These are phyloP conservation scores for Oscheius sp. DNA, from an alignment of 1,140 invertebrate species.

Conservation along the genomic window DNA sequence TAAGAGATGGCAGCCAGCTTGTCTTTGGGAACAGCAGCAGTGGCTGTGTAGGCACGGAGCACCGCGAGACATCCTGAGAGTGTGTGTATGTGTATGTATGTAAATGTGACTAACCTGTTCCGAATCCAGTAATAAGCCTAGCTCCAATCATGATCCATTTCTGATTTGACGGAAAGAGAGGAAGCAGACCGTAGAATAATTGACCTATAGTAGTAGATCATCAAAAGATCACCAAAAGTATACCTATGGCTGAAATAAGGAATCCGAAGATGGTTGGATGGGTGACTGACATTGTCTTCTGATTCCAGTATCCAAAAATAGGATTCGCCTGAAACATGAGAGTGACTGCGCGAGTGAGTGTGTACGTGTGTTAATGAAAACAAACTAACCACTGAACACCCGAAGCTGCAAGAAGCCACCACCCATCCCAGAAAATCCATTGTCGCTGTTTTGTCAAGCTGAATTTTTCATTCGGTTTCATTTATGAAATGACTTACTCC, in stretches of 20 bases:
- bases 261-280: slow-evolving; percentile 30
- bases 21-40: slow-evolving; percentile 35
- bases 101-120: slow-evolving; percentile 9
- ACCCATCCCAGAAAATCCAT: slow-evolving; percentile 39
- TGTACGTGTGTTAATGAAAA: background rate
- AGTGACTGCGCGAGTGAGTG: background rate
- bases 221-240: background rate
- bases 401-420: slow-evolving; percentile 23
- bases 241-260: slow-evolving; percentile 22
- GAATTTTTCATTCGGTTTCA: no score
- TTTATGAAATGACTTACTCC: slow-evolving; percentile 28
- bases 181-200: slow-evolving; percentile 30
- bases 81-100: background rate
- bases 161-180: slow-evolving; percentile 16
- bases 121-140: slow-evolving; percentile 34
- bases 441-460: slow-evolving; percentile 30
- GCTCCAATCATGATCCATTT: slow-evolving; percentile 40
- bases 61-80: slow-evolving; percentile 36
- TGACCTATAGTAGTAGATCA: background rate
- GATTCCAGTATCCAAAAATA: slow-evolving; percentile 39
- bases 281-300: slow-evolving; percentile 39
- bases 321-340: slow-evolving; percentile 20
- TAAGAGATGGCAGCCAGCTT: slow-evolving; percentile 38
- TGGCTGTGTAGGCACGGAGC: slow-evolving; percentile 37
- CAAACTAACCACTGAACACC: slow-evolving; percentile 18